Evolutionary conservation across 2,888 invertebrate genomes (phyloP).

Genomic region (Lottia gigantea): DNA sequence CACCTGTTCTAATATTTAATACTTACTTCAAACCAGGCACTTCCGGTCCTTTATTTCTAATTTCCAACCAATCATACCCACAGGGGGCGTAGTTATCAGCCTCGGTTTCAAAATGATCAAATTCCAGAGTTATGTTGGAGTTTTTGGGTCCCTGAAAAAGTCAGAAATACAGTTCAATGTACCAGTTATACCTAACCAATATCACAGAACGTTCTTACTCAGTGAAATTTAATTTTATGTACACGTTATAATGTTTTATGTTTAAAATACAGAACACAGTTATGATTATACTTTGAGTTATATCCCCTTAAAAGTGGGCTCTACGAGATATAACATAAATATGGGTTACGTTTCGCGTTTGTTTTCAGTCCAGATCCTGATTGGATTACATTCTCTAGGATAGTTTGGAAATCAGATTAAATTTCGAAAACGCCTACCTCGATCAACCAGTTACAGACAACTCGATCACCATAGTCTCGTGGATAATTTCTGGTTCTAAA

Average conservation of each 20-base stretch:
- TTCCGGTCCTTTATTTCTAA: constrained; percentile 32
- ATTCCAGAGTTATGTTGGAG: constrained; percentile 18
- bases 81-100: constrained; percentile 31
- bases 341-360: no score
- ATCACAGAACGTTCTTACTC: no score
- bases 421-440: constrained; percentile 11
- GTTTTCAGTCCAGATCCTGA: no score
- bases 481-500: constrained; percentile 23
- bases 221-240: no score
- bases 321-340: no score
- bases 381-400: no score
- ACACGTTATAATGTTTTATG: no score
- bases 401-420: no score
- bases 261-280: no score
- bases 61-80: constrained; percentile 36
- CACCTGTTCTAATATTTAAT: no score
- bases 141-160: constrained; percentile 19
- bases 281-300: no score
- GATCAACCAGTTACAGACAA: constrained; percentile 25
- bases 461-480: constrained; percentile 12
- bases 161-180: not conserved
- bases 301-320: no score
- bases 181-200: not conserved
- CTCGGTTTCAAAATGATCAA: constrained; percentile 29
- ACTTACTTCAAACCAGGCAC: constrained; percentile 33